phyloP scores from a whole-genome alignment of 1,140 invertebrate genomes.

The Metopolophium dirhodum region DNA sequence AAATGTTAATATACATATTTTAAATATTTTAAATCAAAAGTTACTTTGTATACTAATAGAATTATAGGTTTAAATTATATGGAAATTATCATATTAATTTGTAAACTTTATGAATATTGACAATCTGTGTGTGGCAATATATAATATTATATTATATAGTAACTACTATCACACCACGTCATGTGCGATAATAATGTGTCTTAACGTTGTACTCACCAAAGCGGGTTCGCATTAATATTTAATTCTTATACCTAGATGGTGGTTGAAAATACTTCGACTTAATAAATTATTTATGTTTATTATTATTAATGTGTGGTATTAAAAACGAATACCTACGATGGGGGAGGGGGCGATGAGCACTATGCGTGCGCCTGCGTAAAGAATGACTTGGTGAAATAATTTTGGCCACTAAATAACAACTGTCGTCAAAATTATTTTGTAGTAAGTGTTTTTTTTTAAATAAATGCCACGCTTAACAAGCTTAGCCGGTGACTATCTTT shows the following conservation, averaged over 20 bases:
- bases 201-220: neutral
- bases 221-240: neutral
- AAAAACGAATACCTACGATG: neutral
- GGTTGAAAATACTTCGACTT: neutral
- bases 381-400: neutral
- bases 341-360: rapidly evolving
- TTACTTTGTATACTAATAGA: too few relatives aligned
- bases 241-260: neutral
- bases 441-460: neutral
- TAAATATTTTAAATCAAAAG: neutral
- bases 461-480: too few relatives aligned
- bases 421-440: neutral
- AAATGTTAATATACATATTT: neutral
- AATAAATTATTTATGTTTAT: neutral
- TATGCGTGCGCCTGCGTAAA: neutral
- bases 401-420: neutral
- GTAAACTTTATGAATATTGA: neutral
- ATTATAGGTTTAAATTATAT: neutral
- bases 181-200: neutral
- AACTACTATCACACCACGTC: neutral
- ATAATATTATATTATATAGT: neutral
- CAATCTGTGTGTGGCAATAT: neutral
- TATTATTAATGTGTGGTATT: neutral
- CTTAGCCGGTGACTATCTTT: neutral
- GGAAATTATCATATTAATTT: neutral